A percentile compares a stretch with the other conserved stretches of the same genome.
These are phyloP conservation scores for Mormyrops boulengeri DNA, from an alignment of 2,797 vertebrate genomes.

Conservation along the genomic window DNA sequence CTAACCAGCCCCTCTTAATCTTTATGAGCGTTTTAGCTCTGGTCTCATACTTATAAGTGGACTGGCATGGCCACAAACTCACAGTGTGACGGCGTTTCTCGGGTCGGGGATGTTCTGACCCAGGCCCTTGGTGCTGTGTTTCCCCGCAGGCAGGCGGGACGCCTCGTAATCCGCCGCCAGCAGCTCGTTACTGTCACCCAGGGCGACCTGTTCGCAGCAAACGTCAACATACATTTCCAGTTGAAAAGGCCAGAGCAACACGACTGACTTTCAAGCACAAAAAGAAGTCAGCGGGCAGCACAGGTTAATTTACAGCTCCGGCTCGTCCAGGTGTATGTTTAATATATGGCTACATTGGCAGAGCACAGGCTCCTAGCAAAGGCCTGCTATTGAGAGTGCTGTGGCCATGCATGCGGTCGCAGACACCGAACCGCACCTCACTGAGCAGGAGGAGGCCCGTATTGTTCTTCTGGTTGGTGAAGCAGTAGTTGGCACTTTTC, in stretches of 20 bases:
- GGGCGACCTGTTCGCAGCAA: constrained; percentile 66
- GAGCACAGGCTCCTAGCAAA: background rate
- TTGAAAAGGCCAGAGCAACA: background rate
- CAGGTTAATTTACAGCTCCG: background rate
- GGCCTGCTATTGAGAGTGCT: background rate
- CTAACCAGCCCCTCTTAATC: background rate
- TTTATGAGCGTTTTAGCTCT: background rate
- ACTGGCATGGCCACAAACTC: constrained; percentile 42
- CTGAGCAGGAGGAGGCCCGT: constrained; percentile 71
- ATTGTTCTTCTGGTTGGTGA: constrained; percentile 61
- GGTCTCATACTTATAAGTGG: background rate
- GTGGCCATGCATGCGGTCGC: background rate
- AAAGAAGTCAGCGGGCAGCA: background rate
- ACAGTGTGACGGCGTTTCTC: constrained; percentile 59
- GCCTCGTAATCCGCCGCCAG: constrained; percentile 71
- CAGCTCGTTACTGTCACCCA: constrained; percentile 77
- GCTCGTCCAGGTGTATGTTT: background rate
- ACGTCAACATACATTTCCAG: background rate
- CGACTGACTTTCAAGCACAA: background rate
- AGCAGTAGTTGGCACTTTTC: constrained; percentile 89
- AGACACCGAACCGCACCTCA: constrained; percentile 58
- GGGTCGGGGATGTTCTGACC: constrained; percentile 72
- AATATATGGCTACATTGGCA: background rate
- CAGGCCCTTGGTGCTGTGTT: constrained; percentile 80
- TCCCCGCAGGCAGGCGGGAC: constrained; percentile 62